A percentile compares a stretch with the other conserved stretches of the same genome.
phyloP scores from a whole-genome alignment of 2,888 invertebrate species.

The Hofmannophila pseudospretella region DNA sequence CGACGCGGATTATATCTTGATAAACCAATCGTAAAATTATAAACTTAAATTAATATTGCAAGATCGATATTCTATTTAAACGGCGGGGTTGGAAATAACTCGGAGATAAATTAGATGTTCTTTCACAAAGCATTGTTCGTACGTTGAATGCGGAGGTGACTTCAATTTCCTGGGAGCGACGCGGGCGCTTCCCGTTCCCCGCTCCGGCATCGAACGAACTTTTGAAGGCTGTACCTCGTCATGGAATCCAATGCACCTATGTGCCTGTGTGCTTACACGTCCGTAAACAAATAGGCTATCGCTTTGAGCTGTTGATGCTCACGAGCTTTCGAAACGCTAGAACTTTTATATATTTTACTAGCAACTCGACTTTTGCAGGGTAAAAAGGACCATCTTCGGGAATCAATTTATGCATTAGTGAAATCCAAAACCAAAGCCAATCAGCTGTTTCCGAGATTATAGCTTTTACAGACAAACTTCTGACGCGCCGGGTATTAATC shows the following conservation, averaged over 20 bases:
- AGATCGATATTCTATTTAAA: conserved; percentile 74
- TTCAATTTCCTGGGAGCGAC: conserved; percentile 71
- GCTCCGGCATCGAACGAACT: conserved; percentile 53
- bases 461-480: too few species aligned
- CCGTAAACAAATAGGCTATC: conserved; percentile 61
- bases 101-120: conserved; percentile 72
- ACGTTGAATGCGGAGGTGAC: conserved; percentile 59
- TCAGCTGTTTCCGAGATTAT: too few species aligned
- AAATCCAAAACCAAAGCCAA: too few species aligned
- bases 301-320: conserved; percentile 28
- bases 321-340: conserved; percentile 19
- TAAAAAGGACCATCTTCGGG: too few species aligned
- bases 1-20: conserved; percentile 13
- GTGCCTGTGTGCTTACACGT: conserved; percentile 51
- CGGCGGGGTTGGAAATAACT: conserved; percentile 53
- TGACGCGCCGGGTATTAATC: too few species aligned
- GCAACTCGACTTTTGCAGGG: neutral
- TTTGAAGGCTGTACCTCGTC: conserved; percentile 56
- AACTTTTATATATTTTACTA: too few species aligned
- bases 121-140: conserved; percentile 72
- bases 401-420: too few species aligned
- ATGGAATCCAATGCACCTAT: conserved; percentile 64
- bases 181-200: conserved; percentile 47
- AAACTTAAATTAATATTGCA: conserved; percentile 14
- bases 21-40: conserved; percentile 7